Base-by-base conservation (phyloP, 1,140 invertebrate species). In the Mya arenaria region DNA sequence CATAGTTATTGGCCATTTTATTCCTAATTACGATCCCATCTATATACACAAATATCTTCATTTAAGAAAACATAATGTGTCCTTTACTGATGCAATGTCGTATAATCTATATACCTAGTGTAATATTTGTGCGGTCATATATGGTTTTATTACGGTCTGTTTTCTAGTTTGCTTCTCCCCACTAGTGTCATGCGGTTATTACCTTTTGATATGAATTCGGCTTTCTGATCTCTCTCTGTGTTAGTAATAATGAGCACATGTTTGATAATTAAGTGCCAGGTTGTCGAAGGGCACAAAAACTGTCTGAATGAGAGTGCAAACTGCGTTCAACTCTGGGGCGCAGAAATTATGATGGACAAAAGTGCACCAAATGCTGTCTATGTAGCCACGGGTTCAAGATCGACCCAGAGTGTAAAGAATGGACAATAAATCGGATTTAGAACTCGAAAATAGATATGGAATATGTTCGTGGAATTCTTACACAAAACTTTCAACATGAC, bases 291-390 rank as follows among this genome's bases (percentile, higher is more conserved):
- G 4, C 71, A 55, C 66, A 48, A 80, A 44, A 69, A 80, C 30
- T 80, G 77, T 25, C 36, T 80, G 34, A 56, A 58, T 37, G 77
- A 80, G 32, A 69, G 77, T 62, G 30, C 77, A 10, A 80, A 69
- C 28, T 80, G 77, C 32, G 63, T 80, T 10, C 28, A 37, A 15
- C 56, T 80, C 23, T 80, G 77, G 77, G 77, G 77, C 19, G 65
- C 56, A 8, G 39, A 66, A 28, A 65, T 80, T 80, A 80, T 32
- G 77, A 80, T 28, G 77, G 77, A 6, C 37, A 62, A 36, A 69
- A 71, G 52, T 80, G 77, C 58, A 66, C 77, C n/a, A 80, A 65
- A 15, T 80, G 77, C 55, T 80, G 77, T 80, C 77, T 52, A 32
- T 56, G 71, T 71, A 80, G 77, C 77, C 60, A 71, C 56, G 77